Evolutionary conservation across 23 tunicate species (phyloP).

Genomic region (Ciona savignyi): DNA sequence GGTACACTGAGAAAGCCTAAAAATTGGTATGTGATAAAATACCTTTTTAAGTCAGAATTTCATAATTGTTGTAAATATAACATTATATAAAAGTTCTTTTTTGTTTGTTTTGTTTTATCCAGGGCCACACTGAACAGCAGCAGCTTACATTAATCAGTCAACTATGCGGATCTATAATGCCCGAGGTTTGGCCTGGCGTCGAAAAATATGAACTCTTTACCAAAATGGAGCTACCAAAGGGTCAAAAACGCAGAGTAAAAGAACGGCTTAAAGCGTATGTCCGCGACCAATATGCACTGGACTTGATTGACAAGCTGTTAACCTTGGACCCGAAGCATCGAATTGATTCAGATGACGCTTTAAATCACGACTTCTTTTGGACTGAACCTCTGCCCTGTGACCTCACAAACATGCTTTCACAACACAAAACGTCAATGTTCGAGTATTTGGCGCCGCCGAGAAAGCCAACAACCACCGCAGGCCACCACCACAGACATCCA

Average conservation of each 20-base stretch:
- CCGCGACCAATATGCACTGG: conserved; percentile 85
- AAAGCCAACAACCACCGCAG: conserved; percentile 27
- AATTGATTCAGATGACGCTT: conserved; percentile 91
- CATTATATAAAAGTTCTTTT: background rate
- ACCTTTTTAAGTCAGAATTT: too few species aligned
- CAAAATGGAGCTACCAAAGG: conserved; percentile 69
- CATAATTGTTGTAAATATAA: background rate
- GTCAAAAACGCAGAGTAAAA: conserved; percentile 76
- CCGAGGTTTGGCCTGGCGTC: conserved; percentile 90
- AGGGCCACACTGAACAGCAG: conserved; percentile 92
- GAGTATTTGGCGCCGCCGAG: conserved; percentile 95
- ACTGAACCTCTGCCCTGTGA: conserved; percentile 93
- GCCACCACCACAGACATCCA: conserved; percentile 29
- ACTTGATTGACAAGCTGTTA: conserved; percentile 80
- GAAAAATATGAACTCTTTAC: conserved; percentile 78
- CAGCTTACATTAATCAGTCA: conserved; percentile 85
- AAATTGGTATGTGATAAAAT: too few species aligned
- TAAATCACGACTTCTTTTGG: conserved; percentile 99
- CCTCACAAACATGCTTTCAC: conserved; percentile 59
- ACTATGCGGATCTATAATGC: conserved; percentile 83
- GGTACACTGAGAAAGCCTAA: too few species aligned
- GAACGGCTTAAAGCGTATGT: conserved; percentile 84
- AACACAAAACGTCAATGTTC: conserved; percentile 91
- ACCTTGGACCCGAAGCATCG: conserved; percentile 89
- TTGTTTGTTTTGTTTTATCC: conserved; percentile 5